These are phyloP conservation scores for Pemphredon lugubris DNA, from an alignment of 2,888 invertebrate genomes.

Conservation along the genomic window DNA sequence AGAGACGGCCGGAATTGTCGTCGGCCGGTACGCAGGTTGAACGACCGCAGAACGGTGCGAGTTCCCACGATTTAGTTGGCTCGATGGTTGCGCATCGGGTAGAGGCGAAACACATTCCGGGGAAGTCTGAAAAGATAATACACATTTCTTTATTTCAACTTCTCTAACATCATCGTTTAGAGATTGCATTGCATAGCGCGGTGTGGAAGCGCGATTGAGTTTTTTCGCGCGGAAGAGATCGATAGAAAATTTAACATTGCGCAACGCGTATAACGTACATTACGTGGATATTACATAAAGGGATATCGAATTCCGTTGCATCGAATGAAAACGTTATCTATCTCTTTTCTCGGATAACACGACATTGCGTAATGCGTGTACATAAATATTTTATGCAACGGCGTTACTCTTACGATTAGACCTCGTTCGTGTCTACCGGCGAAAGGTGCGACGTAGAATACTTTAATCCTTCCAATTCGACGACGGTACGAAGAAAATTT, in stretches of 20 bases:
- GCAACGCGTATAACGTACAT: too few species aligned
- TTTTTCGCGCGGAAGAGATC: too few species aligned
- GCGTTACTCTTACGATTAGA: too few species aligned
- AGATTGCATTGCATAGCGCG: too few species aligned
- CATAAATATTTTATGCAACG: slow-evolving; percentile 19
- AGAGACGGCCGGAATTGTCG: slow-evolving; percentile 88
- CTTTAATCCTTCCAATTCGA: too few species aligned
- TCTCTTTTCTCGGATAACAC: slow-evolving; percentile 10
- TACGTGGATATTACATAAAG: slow-evolving; percentile 44
- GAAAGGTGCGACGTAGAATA: slow-evolving; percentile 22
- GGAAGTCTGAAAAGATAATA: slow-evolving; percentile 87
- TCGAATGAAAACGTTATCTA: slow-evolving; percentile 6
- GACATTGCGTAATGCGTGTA: slow-evolving; percentile 13
- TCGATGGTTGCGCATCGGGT: slow-evolving; percentile 94
- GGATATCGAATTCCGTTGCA: slow-evolving; percentile 22
- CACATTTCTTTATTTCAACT: too few species aligned
- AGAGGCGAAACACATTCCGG: slow-evolving; percentile 94
- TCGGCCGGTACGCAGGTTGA: slow-evolving; percentile 92
- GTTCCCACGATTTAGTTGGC: slow-evolving; percentile 92
- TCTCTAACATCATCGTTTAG: too few species aligned
- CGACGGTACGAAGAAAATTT: too few species aligned
- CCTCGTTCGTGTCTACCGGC: too few species aligned
- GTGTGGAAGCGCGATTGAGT: too few species aligned
- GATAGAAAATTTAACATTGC: too few species aligned
- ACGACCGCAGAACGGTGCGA: slow-evolving; percentile 95